Evolutionary conservation across 2,888 invertebrate species (phyloP), one percentile per base, ranked within the genome.

Genomic region (Alentia gelatinosa): DNA sequence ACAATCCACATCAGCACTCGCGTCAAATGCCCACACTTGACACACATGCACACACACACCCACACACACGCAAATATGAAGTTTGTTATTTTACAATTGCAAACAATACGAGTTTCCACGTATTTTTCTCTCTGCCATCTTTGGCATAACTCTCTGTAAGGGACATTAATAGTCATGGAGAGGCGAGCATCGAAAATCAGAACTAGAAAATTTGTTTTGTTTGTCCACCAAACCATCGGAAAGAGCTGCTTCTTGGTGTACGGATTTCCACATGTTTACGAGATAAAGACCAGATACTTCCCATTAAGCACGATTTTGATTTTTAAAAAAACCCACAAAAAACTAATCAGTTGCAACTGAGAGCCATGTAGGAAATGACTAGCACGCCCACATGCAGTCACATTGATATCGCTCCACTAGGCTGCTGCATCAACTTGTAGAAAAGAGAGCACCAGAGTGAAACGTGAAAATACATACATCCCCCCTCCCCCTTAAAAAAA

Each of bases 381-480:
- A 56, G 9, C 56, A 56, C n/a, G 56, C 56, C 56, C 56, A 47
- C 47, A 56, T 3, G 56, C 56, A 56, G 23, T 56, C 56, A 56
- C 5, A 56, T 56, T 35, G 37, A 63, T 63, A n/a, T 12, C 79
- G 26, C 79, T 39, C 35, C n/a, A 35, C 79, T 39, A 35, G 79
- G 33, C 79, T 79, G 79, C 37, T 79, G 39, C 39, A 37, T 26
- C 37, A 79, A 35, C 39, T 37, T 39, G 79, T 79, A 79, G 79
- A 79, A 79, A 79, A 79, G 79, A 79, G 79, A 79, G 79, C 79
- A 79, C 79, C 79, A 37, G 79, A 79, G 79, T 79, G 79, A 79
- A 35, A 79, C 79, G 79, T 79, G 79, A 35, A 37, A 79, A 39
- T 35, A 79, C 79, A 79, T n/a, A 37, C 79, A 79, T 26, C 26